phyloP scores from a whole-genome alignment of 2,797 vertebrate species.

The Argya squamiceps region DNA sequence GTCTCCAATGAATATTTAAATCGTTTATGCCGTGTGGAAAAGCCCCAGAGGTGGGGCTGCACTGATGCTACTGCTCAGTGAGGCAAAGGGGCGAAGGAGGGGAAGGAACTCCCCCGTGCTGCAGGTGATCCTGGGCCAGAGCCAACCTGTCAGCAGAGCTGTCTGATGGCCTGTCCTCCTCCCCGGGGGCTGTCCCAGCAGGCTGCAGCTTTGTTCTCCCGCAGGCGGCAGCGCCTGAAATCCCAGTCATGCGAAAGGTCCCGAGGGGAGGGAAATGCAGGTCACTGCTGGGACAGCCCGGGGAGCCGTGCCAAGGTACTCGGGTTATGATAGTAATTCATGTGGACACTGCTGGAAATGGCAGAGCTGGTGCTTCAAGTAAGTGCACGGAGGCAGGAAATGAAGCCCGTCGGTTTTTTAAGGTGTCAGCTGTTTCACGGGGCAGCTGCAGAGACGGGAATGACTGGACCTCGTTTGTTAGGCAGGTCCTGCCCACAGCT shows the following conservation, averaged over 20 bases:
- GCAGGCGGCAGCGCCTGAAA: background rate
- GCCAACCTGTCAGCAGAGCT: background rate
- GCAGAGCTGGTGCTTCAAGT: background rate
- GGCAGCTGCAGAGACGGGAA: background rate
- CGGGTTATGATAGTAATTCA: background rate
- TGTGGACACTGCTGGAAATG: background rate
- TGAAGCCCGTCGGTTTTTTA: slow-evolving; percentile 14
- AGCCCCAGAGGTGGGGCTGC: background rate
- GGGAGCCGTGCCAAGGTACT: background rate
- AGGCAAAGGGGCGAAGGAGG: background rate
- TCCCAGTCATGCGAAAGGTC: background rate
- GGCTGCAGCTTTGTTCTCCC: background rate
- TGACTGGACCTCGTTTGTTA: rapidly evolving
- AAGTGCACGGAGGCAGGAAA: background rate
- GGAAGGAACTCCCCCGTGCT: background rate
- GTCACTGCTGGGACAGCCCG: slow-evolving; percentile 25
- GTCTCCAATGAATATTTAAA: background rate
- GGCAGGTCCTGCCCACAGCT: background rate
- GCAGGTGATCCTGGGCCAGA: background rate
- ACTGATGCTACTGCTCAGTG: background rate
- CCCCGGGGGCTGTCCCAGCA: background rate
- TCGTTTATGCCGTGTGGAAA: background rate
- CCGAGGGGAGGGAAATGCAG: background rate
- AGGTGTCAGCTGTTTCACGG: background rate
- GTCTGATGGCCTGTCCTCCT: background rate